Base-by-base conservation (phyloP, 2,113 vertebrate genomes). In the Syngnathus floridae region DNA sequence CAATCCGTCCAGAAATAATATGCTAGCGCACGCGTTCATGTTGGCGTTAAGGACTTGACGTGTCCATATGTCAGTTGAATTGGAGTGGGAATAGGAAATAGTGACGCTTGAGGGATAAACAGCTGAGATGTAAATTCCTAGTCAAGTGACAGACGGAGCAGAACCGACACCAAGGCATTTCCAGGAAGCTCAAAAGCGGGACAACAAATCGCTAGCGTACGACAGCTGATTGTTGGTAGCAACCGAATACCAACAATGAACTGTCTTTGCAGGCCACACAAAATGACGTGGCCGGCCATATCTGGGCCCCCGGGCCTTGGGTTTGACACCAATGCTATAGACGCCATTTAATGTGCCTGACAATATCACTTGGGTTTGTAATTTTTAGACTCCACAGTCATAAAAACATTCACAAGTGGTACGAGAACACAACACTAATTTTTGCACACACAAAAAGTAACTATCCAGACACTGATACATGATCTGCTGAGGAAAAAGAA, bases 1-100 rank as follows among this genome's bases (percentile, higher is more conserved):
- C 11, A 55, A 56, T 79, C 48, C 41, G 19, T 21, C 62, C 63
- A 67, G 17, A 65, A 51, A 52, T 59, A 61, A 61, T 73, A 22
- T 51, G 19, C n/a, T 10, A n/a, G 13, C 35, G 73, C 64, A 52
- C 54, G 71, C 62, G 75, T 77, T 0, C 66, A 72, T 68, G 57
- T 55, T 62, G 59, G 69, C 46, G 73, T 79, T 59, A 60, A 66
- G 58, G 65, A 62, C 65, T 66, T 19, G 21, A 48, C 19, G 49
- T 57, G 71, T 63, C 57, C 41, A 61, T 40, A 36, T 40, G 64
- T 37, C 10, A 38, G 46, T 73, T 2, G 36, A 48, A 73, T 40
- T 77, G 77, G 65, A 80, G 59, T 75, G 74, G 78, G 81, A 82
- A 74, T 48, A 74, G 80, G 77, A 88, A 87, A 80, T 75, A 61